These are phyloP conservation scores for Bradypus variegatus DNA, from an alignment of 2,797 vertebrate genomes.

Conservation along the genomic window DNA sequence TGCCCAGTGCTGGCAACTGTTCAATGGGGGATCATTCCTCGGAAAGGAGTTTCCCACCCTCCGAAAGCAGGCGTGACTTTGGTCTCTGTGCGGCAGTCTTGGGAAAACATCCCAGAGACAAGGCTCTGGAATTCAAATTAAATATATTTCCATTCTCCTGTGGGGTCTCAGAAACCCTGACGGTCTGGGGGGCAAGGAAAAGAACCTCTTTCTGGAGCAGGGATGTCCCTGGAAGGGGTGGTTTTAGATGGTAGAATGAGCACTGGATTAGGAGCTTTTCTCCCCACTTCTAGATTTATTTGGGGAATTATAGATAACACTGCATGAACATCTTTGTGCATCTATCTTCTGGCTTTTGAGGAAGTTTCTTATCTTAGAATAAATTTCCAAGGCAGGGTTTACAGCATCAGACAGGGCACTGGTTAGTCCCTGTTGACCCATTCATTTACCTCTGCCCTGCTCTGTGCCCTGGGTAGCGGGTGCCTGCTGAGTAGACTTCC, in stretches of 20 bases:
- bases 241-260: neutral
- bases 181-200: neutral
- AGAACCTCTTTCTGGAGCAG: neutral
- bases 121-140: neutral
- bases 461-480: neutral
- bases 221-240: neutral
- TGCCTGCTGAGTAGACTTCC: neutral
- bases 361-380: neutral
- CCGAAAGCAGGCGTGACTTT: constrained; percentile 48
- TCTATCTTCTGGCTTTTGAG: neutral
- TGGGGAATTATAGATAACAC: neutral
- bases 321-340: neutral
- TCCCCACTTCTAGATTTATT: neutral
- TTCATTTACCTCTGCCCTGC: neutral
- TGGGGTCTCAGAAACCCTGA: neutral
- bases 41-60: neutral
- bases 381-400: neutral
- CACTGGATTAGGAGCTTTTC: neutral
- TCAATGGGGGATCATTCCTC: neutral
- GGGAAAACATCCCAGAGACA: constrained; percentile 25
- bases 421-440: neutral
- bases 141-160: neutral
- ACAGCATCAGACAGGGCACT: neutral
- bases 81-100: constrained; percentile 62
- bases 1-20: neutral